Base-by-base conservation (phyloP, 2,797 vertebrate genomes). In the Neosilurus mollespiculum region DNA sequence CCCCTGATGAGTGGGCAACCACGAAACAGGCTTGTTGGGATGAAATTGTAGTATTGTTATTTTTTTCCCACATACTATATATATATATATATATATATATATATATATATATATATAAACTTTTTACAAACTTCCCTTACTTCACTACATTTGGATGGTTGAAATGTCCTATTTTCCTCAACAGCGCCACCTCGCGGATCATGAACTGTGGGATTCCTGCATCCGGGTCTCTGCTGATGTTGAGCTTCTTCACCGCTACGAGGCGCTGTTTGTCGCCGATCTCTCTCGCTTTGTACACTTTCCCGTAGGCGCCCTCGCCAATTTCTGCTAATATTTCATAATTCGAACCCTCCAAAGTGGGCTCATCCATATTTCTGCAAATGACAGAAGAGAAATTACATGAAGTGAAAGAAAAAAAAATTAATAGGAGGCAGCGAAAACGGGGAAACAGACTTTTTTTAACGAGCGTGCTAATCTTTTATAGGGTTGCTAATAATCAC, bases 121-220 rank as follows among this genome's bases (percentile, higher is more conserved):
- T n/a, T n/a, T 43, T 43, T 43, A 43, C 6, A 43, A 43, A 43
- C 37, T 43, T 2, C 1, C 81, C 91, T 81, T 70, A 95, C 95
- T 90, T 92, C 51, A 95, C 89, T 3, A 95, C 89, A 87, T 96
- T 95, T 62, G 93, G 92, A 4, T 95, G 95, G 83, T 93, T 91
- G 86, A 95, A 94, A 75, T 80, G 75, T 69, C 90, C 92, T 65
- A 95, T 88, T 51, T 90, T 94, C 0, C 88, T 78, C 88, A 95
- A 87, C 86, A 95, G 90, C 82, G 94, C 93, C 91, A 94, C 94
- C 89, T 96, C 95, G 11, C 94, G 93, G 87, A 95, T 93, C 90
- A 95, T 91, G 82, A 90, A 91, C 1, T 92, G 83, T n/a, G 94
- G 94, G 86, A 95, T 90, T 0, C 94, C 94, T 5, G 1, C 30